Base-by-base conservation (phyloP, 2,113 vertebrate species). In the Pholis gunnellus region DNA sequence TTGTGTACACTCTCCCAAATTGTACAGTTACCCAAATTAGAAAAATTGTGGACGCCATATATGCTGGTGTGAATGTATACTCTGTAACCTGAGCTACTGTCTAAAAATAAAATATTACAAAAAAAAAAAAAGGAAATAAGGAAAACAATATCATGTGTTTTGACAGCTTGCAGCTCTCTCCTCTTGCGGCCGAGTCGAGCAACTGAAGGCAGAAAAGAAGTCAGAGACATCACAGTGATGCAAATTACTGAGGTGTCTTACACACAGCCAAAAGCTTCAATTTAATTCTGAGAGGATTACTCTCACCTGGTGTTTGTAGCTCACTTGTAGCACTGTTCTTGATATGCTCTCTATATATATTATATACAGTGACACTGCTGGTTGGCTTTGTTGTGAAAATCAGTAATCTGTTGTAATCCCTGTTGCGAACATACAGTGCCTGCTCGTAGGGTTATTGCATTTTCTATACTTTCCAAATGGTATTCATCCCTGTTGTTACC, bases 271-370 rank as follows among this genome's bases (percentile, higher is more conserved):
- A 68, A 80, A 74, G 78, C 81, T 65, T 72, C 27, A 42, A 9
- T 56, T 82, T 10, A 34, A 69, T 56, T 60, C 27, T 40, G 42
- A 2, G 27, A 72, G 61, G 13, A 69, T 60, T 34, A n/a, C 70
- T 60, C 50, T 70, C 57, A 65, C 48, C 72, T 60, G 72, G 48
- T 65, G 80, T 87, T 75, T 48, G 88, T 86, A 75, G 75, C 79
- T 75, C 78, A 77, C 79, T 52, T 82, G 85, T 87, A 85, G 84
- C 86, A 77, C 60, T 48, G 4, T 60, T 86, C 10, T 84, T 75
- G 31, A 81, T 17, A 40, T 82, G 36, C 52, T 72, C 64, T 72
- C 61, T 36, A 5, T 88, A 29, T 65, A 54, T 31, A 69, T 81
- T 57, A 18, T 64, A 64, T 64, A 70, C 60, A 61, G 57, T 81